These are phyloP conservation scores for Palythoa grandiflora DNA, from an alignment of 92 coral and sea anemone genomes.

Conservation along the genomic window DNA sequence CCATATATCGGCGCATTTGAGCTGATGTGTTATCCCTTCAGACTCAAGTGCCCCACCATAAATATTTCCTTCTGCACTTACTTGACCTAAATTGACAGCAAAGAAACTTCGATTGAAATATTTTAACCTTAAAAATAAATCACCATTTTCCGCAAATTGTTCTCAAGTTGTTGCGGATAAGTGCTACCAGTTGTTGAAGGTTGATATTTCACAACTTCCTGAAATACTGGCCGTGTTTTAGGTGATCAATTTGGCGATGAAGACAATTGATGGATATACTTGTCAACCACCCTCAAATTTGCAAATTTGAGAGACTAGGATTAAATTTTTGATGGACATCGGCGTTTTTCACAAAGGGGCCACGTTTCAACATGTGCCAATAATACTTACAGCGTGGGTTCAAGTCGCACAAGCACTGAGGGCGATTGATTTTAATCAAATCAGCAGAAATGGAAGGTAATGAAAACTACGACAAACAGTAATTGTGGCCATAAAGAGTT, in stretches of 20 bases:
- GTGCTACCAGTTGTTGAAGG: slow-evolving; percentile 44
- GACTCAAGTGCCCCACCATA: slow-evolving; percentile 31
- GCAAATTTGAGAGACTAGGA: slow-evolving; percentile 65
- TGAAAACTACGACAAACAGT: slow-evolving; percentile 65
- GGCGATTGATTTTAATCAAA: slow-evolving; percentile 67
- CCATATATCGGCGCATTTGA: slow-evolving; percentile 63
- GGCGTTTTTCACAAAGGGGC: slow-evolving; percentile 59
- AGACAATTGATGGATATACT: slow-evolving; percentile 69
- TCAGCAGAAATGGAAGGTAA: slow-evolving; percentile 58
- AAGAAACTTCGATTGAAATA: slow-evolving; percentile 28
- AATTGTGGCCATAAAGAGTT: slow-evolving; percentile 63
- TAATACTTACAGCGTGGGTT: slow-evolving; percentile 64
- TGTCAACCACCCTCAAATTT: slow-evolving; percentile 82
- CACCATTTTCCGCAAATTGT: slow-evolving; percentile 45
- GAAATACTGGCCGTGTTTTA: slow-evolving; percentile 71
- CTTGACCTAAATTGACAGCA: slow-evolving; percentile 25
- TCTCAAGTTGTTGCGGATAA: slow-evolving; percentile 41
- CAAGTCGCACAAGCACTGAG: slow-evolving; percentile 8
- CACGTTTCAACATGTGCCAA: slow-evolving; percentile 65
- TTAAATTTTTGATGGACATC: slow-evolving; percentile 81
- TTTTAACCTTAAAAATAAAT: slow-evolving; percentile 33
- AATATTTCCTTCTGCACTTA: slow-evolving; percentile 40
- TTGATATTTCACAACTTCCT: slow-evolving; percentile 71
- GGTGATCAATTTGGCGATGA: slow-evolving; percentile 77
- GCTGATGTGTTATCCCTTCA: slow-evolving; percentile 58